Percentiles rank a stretch among this genome's conserved stretches.
Evolutionary conservation across 1,140 invertebrate genomes (phyloP).

Genomic region (Drosophila pachea): DNA sequence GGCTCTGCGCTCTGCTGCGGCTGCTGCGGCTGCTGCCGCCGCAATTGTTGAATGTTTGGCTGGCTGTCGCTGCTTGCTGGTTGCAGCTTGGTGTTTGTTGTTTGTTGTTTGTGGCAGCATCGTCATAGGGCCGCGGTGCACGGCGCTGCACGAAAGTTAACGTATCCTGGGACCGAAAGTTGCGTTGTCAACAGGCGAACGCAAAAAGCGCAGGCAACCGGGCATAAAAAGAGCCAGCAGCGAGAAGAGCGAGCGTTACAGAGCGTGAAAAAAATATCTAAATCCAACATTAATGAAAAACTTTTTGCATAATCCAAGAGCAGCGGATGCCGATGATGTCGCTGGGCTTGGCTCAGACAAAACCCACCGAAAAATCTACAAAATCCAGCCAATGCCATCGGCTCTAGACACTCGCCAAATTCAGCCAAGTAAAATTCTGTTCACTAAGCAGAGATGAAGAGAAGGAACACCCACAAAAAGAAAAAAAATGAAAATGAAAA

Average conservation of each 20-base stretch:
- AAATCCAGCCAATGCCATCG: slow-evolving; percentile 56
- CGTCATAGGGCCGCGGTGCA: slow-evolving; percentile 62
- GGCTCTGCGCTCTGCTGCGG: slow-evolving; percentile 18
- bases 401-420: slow-evolving; percentile 43
- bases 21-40: not conserved
- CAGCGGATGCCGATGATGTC: slow-evolving; percentile 2
- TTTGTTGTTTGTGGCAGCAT: slow-evolving; percentile 68
- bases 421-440: slow-evolving; percentile 61
- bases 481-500: slow-evolving; percentile 26
- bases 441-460: slow-evolving; percentile 12
- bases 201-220: slow-evolving; percentile 52
- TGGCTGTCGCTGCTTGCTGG: slow-evolving; percentile 52
- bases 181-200: slow-evolving; percentile 71
- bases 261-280: slow-evolving; percentile 76
- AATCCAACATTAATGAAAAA: slow-evolving; percentile 78
- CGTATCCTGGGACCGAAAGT: slow-evolving; percentile 71
- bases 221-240: slow-evolving; percentile 48
- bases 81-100: slow-evolving; percentile 32
- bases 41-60: slow-evolving; percentile 51
- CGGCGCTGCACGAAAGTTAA: slow-evolving; percentile 65
- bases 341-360: not conserved
- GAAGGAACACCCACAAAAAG: slow-evolving; percentile 8
- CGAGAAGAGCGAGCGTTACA: slow-evolving; percentile 28
- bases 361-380: slow-evolving; percentile 16
- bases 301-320: slow-evolving; percentile 73